These are phyloP conservation scores for Sorex maritimensis DNA, from an alignment of 2,797 vertebrate species.

Conservation along the genomic window DNA sequence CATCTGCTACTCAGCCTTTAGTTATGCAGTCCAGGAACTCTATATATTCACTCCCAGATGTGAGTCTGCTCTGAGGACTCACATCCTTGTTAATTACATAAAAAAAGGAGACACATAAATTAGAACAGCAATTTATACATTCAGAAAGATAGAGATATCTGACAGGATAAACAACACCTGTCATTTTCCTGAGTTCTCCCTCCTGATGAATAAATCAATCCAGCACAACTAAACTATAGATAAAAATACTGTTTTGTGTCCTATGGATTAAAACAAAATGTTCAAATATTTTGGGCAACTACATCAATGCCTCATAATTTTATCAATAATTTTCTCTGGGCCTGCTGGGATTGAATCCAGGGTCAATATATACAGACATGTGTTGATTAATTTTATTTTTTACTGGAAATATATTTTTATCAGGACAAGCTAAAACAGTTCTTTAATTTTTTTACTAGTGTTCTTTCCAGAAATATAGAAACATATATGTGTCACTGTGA, in stretches of 20 bases:
- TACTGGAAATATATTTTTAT: too few species aligned
- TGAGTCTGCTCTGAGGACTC: constrained; percentile 28
- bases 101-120: not conserved
- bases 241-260: constrained; percentile 18
- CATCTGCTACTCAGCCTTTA: not conserved
- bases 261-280: not conserved
- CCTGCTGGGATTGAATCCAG: too few species aligned
- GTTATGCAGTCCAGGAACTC: not conserved
- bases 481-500: too few species aligned
- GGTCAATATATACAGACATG: too few species aligned
- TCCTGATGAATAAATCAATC: constrained; percentile 35
- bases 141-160: constrained; percentile 22
- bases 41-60: not conserved
- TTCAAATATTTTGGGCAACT: not conserved
- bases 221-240: not conserved
- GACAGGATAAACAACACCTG: constrained; percentile 63
- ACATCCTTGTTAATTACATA: constrained; percentile 35
- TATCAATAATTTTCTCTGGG: not conserved
- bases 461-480: too few species aligned
- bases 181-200: constrained; percentile 38
- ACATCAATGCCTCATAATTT: constrained; percentile 17
- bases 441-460: too few species aligned
- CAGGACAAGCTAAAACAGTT: too few species aligned
- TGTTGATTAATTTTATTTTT: too few species aligned
- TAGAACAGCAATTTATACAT: constrained; percentile 52